Conservation (phyloP, 1,140 invertebrate genomes). For the Calliphora vicina region DNA sequence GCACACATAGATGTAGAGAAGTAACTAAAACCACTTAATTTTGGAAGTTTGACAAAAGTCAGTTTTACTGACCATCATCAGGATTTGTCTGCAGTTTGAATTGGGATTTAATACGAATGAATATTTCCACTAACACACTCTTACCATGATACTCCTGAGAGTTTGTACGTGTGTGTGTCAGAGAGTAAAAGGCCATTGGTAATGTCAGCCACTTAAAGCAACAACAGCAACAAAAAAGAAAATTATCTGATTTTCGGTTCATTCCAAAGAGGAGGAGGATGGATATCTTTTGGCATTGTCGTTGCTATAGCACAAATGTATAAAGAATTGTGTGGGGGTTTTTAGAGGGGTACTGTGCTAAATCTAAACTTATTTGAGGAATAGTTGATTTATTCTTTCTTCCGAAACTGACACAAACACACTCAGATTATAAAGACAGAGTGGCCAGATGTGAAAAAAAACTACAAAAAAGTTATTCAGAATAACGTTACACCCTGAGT, state of each 20-base stretch:
- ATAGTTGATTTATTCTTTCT: neutral
- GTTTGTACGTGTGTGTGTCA: neutral
- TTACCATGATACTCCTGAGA: neutral
- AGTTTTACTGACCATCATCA: conserved; percentile 8
- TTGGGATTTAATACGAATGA: neutral
- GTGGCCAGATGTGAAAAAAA: too few species aligned
- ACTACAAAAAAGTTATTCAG: too few species aligned
- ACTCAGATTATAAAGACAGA: too few species aligned
- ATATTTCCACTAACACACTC: neutral
- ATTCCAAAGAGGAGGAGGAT: neutral
- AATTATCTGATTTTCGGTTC: neutral
- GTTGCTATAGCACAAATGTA: neutral
- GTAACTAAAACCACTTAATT: neutral
- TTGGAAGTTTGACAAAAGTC: neutral
- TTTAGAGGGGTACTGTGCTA: neutral
- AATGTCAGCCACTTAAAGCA: conserved; percentile 4
- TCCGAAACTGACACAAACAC: neutral
- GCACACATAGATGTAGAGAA: too few species aligned
- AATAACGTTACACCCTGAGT: too few species aligned
- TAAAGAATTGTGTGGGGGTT: neutral
- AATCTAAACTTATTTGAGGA: neutral
- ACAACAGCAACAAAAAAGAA: neutral
- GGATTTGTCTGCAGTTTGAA: neutral
- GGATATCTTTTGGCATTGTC: neutral
- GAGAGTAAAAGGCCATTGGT: neutral